These are phyloP conservation scores for Ondatra zibethicus DNA, from an alignment of 2,113 vertebrate species.

Conservation along the genomic window DNA sequence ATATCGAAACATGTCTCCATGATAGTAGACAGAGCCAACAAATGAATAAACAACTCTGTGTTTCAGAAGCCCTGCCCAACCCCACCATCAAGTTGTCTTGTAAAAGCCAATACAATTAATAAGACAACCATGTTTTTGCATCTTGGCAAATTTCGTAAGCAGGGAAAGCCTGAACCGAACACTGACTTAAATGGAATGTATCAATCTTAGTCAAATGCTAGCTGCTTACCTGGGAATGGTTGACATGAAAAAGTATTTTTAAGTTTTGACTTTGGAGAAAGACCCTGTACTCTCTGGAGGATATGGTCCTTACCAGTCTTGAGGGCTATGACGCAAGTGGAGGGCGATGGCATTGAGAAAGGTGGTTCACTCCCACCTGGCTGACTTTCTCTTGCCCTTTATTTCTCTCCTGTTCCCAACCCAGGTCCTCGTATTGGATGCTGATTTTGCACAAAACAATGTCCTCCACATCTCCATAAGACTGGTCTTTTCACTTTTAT, in stretches of 20 bases:
- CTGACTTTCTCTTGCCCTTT: neutral
- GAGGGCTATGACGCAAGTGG: neutral
- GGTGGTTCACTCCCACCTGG: neutral
- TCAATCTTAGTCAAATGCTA: slow-evolving; percentile 70
- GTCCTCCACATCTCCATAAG: neutral
- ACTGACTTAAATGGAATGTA: slow-evolving; percentile 64
- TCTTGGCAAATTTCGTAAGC: slow-evolving; percentile 49
- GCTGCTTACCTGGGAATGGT: neutral
- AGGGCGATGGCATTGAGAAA: neutral
- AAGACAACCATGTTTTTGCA: neutral
- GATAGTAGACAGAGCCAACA: neutral
- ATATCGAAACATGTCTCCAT: neutral
- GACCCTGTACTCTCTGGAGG: slow-evolving; percentile 27
- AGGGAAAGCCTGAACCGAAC: slow-evolving; percentile 36
- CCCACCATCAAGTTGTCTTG: neutral
- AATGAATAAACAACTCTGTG: neutral
- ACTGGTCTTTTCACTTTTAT: neutral
- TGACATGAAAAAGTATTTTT: slow-evolving; percentile 63
- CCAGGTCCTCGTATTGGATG: neutral
- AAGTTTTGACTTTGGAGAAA: slow-evolving; percentile 41
- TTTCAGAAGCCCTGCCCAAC: neutral
- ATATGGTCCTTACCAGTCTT: neutral
- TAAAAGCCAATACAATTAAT: slow-evolving; percentile 9
- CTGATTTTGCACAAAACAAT: neutral
- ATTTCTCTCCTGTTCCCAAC: neutral